Percentiles rank a stretch among this genome's conserved stretches.
Evolutionary conservation across 2,797 vertebrate species (phyloP).

Genomic region (Tokudaia muenninki): DNA sequence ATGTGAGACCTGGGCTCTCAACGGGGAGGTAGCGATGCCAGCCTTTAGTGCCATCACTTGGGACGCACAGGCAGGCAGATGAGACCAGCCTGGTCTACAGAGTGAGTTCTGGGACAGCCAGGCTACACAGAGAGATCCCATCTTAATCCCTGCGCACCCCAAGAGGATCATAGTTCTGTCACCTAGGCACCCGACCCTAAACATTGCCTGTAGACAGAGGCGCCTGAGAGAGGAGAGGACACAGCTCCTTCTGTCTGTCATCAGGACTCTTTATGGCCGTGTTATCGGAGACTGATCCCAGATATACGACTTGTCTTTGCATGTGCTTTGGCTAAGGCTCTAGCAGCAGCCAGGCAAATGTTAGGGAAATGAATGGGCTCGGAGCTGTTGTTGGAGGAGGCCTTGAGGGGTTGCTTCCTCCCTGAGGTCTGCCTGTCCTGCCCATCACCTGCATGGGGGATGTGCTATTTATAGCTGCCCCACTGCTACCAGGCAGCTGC

Average conservation of each 20-base stretch:
- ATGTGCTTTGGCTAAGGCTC: slow-evolving; percentile 42
- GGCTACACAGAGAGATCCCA: not conserved
- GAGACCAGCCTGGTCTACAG: not conserved
- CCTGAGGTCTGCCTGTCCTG: not conserved
- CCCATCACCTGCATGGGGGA: not conserved
- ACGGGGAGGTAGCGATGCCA: rapidly evolving
- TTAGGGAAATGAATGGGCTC: not conserved
- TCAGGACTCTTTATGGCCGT: not conserved
- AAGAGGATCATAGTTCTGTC: no score
- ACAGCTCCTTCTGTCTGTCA: not conserved
- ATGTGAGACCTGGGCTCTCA: not conserved
- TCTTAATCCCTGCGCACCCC: not conserved
- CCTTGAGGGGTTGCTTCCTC: not conserved
- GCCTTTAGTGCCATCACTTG: not conserved
- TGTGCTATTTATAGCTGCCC: not conserved
- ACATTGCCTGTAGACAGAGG: rapidly evolving
- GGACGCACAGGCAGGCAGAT: not conserved
- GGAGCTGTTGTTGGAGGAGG: not conserved
- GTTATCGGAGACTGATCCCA: not conserved
- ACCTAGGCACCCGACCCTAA: not conserved
- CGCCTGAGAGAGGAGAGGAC: no score
- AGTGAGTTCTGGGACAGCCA: not conserved
- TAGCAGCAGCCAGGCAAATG: not conserved
- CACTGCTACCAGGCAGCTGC: not conserved
- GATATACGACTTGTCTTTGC: slow-evolving; percentile 32